Percentiles rank a stretch among this genome's conserved stretches.
Evolutionary conservation across 1,140 invertebrate genomes (phyloP).

Genomic region (Brachionus paranguensis): DNA sequence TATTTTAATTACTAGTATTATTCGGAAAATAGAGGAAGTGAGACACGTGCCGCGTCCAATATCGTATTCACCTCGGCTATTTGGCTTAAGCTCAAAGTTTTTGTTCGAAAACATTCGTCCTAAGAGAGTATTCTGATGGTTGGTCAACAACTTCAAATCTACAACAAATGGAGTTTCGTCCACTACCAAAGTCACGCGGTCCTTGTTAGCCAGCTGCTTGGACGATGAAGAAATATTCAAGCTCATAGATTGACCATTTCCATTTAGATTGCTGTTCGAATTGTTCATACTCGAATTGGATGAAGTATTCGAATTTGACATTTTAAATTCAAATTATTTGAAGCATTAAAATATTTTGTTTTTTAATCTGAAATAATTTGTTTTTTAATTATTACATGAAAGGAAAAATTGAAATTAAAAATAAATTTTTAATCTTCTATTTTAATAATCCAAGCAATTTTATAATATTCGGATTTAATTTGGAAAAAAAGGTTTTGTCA

Average conservation of each 20-base stretch:
- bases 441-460: neutral
- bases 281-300: neutral
- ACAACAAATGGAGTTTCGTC: conserved; percentile 86
- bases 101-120: conserved; percentile 94
- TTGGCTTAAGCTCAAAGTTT: conserved; percentile 73
- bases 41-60: conserved; percentile 87
- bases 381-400: neutral
- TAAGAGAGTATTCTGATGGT: conserved; percentile 84
- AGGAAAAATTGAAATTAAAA: neutral
- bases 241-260: neutral
- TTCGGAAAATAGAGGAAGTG: conserved; percentile 81
- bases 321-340: neutral
- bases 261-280: neutral
- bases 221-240: neutral
- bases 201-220: neutral
- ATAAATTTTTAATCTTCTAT: neutral
- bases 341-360: neutral
- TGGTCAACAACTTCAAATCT: conserved; percentile 80
- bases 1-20: conserved; percentile 63
- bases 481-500: neutral
- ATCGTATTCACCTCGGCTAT: conserved; percentile 91
- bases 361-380: neutral
- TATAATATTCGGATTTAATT: neutral
- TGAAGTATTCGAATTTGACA: conserved; percentile 19
- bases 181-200: conserved; percentile 72